A percentile compares a stretch with the other conserved stretches of the same genome.
phyloP scores from a whole-genome alignment of 1,140 invertebrate species.

The Riptortus pedestris region DNA sequence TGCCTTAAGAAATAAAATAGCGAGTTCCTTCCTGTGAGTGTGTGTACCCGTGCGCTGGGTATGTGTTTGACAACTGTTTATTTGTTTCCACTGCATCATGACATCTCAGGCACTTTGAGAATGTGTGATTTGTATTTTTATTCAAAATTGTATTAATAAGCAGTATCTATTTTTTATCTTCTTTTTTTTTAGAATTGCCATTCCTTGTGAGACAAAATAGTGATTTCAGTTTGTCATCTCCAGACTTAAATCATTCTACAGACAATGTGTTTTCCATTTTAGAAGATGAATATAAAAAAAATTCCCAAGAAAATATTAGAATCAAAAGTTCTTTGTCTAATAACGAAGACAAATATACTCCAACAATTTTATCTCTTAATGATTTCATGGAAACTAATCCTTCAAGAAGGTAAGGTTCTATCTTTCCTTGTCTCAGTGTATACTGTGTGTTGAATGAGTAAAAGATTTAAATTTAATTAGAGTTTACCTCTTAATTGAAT shows the following conservation, averaged over 20 bases:
- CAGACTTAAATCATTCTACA: background rate
- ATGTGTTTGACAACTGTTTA: too few relatives aligned
- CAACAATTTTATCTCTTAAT: background rate
- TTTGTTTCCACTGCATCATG: too few relatives aligned
- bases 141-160: too few relatives aligned
- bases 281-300: constrained; percentile 11
- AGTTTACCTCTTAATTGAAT: background rate
- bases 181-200: background rate
- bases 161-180: background rate
- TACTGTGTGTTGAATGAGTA: too few relatives aligned
- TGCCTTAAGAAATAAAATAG: too few relatives aligned
- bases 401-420: background rate
- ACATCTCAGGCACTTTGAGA: too few relatives aligned
- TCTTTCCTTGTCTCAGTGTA: too few relatives aligned
- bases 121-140: too few relatives aligned
- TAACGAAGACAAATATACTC: background rate
- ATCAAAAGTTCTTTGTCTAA: background rate
- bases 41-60: too few relatives aligned
- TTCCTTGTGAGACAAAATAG: background rate
- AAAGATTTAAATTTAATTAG: too few relatives aligned
- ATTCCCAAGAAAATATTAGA: background rate
- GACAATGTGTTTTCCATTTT: constrained; percentile 15
- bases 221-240: constrained; percentile 12
- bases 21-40: too few relatives aligned
- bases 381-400: background rate